These are phyloP conservation scores for Melieria omissa DNA, from an alignment of 2,888 invertebrate genomes.

Conservation along the genomic window DNA sequence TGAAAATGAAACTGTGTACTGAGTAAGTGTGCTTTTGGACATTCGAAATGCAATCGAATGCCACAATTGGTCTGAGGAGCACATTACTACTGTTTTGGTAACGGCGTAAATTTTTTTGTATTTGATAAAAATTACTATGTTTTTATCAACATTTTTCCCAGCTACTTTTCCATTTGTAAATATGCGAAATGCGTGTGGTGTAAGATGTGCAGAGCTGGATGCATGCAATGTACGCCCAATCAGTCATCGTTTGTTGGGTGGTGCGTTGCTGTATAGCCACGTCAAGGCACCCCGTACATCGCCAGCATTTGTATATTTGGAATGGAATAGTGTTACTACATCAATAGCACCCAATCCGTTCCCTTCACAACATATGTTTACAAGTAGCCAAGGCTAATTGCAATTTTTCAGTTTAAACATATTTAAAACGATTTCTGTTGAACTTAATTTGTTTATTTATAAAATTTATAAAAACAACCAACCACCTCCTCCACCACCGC, in stretches of 20 bases:
- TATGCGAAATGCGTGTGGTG: background rate
- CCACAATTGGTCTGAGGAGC: too few species aligned
- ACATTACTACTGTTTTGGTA: constrained; percentile 24
- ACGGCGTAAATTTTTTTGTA: constrained; percentile 56
- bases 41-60: too few species aligned
- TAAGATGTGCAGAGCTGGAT: background rate
- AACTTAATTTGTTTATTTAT: constrained; percentile 7
- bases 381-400: constrained; percentile 13
- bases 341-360: background rate
- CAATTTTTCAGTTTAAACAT: too few species aligned
- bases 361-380: background rate
- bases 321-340: constrained; percentile 15
- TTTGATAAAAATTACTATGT: constrained; percentile 63
- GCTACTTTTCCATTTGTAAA: constrained; percentile 30
- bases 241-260: background rate
- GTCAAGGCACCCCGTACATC: background rate
- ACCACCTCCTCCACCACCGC: constrained; percentile 16
- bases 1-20: too few species aligned
- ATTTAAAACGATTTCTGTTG: constrained; percentile 11
- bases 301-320: constrained; percentile 20
- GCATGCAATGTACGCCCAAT: too few species aligned
- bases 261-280: background rate
- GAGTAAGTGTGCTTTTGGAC: constrained; percentile 20
- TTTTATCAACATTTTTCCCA: constrained; percentile 59
- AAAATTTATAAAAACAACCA: constrained; percentile 10